A percentile compares a stretch with the other conserved stretches of the same genome.
These are phyloP conservation scores for Molothrus ater DNA, from an alignment of 2,797 vertebrate genomes.

Conservation along the genomic window DNA sequence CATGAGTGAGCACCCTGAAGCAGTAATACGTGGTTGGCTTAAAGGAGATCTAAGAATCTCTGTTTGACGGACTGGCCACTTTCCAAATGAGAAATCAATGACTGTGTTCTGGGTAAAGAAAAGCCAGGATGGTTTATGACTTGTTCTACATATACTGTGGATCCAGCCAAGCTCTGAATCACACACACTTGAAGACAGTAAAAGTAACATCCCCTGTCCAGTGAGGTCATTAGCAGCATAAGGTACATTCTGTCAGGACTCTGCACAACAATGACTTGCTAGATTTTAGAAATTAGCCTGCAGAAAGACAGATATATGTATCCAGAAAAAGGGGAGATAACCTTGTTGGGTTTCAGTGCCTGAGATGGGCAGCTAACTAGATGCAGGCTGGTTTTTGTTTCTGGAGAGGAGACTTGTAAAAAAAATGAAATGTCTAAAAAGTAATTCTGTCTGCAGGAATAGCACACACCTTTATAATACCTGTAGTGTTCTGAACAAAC, in stretches of 20 bases:
- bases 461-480: background rate
- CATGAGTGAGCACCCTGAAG: slow-evolving; percentile 36
- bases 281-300: slow-evolving; percentile 10
- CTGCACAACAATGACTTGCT: background rate
- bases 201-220: slow-evolving; percentile 4
- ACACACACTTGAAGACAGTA: background rate
- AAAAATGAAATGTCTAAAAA: background rate
- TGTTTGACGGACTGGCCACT: background rate
- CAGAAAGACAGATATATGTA: background rate
- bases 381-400: background rate
- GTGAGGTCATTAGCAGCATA: background rate
- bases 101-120: slow-evolving; percentile 33
- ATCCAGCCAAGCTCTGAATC: slow-evolving; percentile 38
- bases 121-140: slow-evolving; percentile 43
- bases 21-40: background rate
- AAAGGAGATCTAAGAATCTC: background rate
- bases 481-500: background rate
- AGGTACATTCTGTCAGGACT: slow-evolving; percentile 1
- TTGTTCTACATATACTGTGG: slow-evolving; percentile 5
- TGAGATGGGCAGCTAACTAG: background rate
- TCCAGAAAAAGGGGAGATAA: background rate
- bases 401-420: background rate
- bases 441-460: background rate
- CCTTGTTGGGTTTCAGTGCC: background rate
- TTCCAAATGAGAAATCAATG: slow-evolving; percentile 59